Evolutionary conservation across 1,140 invertebrate species (phyloP).

Genomic region (Probaryconus sp.): DNA sequence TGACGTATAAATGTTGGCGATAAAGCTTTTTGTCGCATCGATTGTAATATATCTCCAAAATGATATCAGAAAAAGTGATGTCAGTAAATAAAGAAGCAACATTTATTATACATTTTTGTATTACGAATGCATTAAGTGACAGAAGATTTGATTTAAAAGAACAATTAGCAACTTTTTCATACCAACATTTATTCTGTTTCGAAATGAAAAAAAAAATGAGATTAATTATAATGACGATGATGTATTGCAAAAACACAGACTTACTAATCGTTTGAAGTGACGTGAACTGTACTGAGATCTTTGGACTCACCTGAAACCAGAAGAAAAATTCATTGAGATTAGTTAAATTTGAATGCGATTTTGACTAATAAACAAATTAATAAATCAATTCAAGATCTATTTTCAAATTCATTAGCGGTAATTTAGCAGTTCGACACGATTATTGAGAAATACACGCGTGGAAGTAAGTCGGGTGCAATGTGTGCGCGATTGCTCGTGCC

Average conservation of each 20-base stretch:
- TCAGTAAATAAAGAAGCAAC: neutral
- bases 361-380: no score
- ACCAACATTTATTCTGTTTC: no score
- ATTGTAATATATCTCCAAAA: no score
- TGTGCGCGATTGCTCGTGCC: conserved; percentile 38
- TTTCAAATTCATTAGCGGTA: conserved; percentile 10
- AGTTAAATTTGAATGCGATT: no score
- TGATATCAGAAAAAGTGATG: no score
- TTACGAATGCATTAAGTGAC: no score
- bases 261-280: conserved; percentile 37
- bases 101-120: conserved; percentile 11
- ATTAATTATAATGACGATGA: no score
- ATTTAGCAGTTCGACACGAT: conserved; percentile 24
- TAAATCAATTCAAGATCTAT: no score
- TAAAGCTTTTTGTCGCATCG: neutral
- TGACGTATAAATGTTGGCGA: conserved; percentile 14
- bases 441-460: conserved; percentile 17
- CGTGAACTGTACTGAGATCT: conserved; percentile 24
- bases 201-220: no score
- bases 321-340: conserved; percentile 18
- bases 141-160: no score
- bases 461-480: conserved; percentile 33
- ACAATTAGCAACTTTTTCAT: no score
- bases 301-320: conserved; percentile 43
- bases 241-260: conserved; percentile 33